Conservation (phyloP, 2,888 invertebrate genomes). For the Neuroscelio doddi region DNA sequence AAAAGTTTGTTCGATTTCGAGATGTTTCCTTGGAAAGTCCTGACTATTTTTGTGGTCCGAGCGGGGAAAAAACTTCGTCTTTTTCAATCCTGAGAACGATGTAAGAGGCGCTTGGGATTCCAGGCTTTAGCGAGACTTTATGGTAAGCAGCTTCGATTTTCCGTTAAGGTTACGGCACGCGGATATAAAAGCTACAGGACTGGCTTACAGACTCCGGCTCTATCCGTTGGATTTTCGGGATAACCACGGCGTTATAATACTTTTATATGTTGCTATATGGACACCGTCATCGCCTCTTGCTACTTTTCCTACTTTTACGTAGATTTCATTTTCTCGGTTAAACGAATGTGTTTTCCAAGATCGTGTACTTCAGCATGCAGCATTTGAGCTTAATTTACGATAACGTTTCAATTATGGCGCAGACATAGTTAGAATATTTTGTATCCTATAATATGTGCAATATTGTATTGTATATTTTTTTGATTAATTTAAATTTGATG, state of each 20-base stretch:
- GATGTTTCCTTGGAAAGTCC: conserved; percentile 35
- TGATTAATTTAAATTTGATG: no score
- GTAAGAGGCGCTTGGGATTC: conserved; percentile 58
- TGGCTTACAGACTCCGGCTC: conserved; percentile 54
- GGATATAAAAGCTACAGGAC: conserved; percentile 50
- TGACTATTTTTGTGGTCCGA: conserved; percentile 30
- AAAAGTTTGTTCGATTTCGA: conserved; percentile 33
- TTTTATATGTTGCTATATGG: conserved; percentile 33
- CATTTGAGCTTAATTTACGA: conserved; percentile 4
- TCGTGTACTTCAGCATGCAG: neutral
- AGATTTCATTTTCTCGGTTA: conserved; percentile 26
- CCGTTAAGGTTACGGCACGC: conserved; percentile 66
- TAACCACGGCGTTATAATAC: conserved; percentile 60
- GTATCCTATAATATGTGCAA: conserved; percentile 9
- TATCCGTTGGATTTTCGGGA: conserved; percentile 62
- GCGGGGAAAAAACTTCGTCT: conserved; percentile 30
- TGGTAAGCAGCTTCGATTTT: conserved; percentile 71
- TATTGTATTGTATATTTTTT: no score
- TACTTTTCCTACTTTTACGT: conserved; percentile 22
- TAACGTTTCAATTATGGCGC: conserved; percentile 7
- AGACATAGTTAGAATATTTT: conserved; percentile 5
- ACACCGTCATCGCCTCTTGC: conserved; percentile 40
- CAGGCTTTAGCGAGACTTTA: conserved; percentile 66
- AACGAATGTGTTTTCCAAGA: conserved; percentile 16
- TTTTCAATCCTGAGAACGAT: conserved; percentile 55